Evolutionary conservation across 1,140 invertebrate genomes (phyloP).

Genomic region (Copidosoma floridanum): DNA sequence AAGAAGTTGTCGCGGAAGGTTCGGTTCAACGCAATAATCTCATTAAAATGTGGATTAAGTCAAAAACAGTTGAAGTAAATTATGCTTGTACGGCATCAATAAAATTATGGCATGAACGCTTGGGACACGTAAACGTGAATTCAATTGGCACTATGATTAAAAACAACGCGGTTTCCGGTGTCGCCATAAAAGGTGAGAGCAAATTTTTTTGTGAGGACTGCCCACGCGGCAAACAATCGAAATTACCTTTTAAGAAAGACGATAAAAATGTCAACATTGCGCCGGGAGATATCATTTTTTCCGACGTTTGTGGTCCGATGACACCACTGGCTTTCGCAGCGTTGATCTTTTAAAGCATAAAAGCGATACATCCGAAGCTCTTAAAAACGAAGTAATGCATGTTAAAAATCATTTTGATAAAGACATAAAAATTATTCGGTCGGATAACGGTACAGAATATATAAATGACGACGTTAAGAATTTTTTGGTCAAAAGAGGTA

Average conservation of each 20-base stretch:
- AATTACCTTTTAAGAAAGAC: conserved; percentile 10
- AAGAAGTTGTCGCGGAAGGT: too few species aligned
- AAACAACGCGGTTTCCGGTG: conserved; percentile 18
- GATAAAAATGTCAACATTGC: conserved; percentile 4
- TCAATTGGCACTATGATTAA: conserved; percentile 29
- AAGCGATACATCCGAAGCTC: too few species aligned
- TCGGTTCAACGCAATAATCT: too few species aligned
- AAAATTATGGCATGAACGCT: conserved; percentile 36
- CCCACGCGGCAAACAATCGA: conserved; percentile 25
- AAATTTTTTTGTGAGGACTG: conserved; percentile 30
- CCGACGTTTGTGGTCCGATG: conserved; percentile 45
- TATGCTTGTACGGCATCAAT: conserved; percentile 9
- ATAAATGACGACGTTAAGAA: too few species aligned
- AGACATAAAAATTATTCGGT: too few species aligned
- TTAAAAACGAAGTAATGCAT: too few species aligned
- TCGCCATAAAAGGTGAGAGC: not conserved
- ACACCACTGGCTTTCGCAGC: too few species aligned
- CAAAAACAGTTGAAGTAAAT: conserved; percentile 22
- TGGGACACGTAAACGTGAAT: conserved; percentile 32
- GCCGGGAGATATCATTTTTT: conserved; percentile 28
- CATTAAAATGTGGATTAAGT: not conserved
- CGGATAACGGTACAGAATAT: too few species aligned
- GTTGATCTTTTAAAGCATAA: too few species aligned
- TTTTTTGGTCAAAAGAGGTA: too few species aligned
- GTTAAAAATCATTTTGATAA: too few species aligned